Percentiles rank a stretch among this genome's conserved stretches.
Evolutionary conservation across 2,797 vertebrate genomes (phyloP).

Genomic region (Hypotaenidia okinawae): DNA sequence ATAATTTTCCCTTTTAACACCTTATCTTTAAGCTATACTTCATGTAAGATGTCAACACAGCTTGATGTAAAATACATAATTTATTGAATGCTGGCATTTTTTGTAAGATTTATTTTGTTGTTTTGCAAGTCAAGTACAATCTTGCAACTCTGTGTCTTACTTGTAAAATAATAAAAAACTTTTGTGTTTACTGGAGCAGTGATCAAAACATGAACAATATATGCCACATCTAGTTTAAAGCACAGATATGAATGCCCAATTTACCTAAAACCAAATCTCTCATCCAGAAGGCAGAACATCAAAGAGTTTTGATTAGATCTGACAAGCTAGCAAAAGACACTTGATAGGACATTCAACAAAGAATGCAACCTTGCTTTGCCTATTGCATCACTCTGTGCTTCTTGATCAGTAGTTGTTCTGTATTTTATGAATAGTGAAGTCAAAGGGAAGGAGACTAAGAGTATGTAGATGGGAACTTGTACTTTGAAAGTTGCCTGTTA

Average conservation of each 20-base stretch:
- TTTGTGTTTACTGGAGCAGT: constrained; percentile 34
- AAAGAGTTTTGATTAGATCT: constrained; percentile 38
- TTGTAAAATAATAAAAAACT: neutral
- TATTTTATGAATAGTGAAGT: neutral
- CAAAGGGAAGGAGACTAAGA: neutral
- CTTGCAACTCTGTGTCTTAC: constrained; percentile 11
- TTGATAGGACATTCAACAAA: neutral
- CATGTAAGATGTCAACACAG: constrained; percentile 8
- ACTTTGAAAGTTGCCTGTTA: neutral
- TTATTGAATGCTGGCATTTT: constrained; percentile 32
- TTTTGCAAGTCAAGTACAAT: constrained; percentile 51
- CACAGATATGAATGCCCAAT: constrained; percentile 34
- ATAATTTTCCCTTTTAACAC: constrained; percentile 52
- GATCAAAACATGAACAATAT: constrained; percentile 51
- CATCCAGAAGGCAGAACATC: constrained; percentile 22
- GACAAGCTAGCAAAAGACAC: neutral
- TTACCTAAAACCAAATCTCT: constrained; percentile 55
- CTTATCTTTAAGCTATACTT: constrained; percentile 49
- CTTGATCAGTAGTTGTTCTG: neutral
- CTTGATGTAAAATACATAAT: constrained; percentile 18
- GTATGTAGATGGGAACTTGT: neutral
- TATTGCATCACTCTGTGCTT: neutral
- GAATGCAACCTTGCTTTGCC: neutral
- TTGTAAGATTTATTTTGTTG: constrained; percentile 58
- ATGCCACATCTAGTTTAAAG: constrained; percentile 43